These are phyloP conservation scores for Siniperca chuatsi DNA, from an alignment of 2,113 vertebrate genomes.

Conservation along the genomic window DNA sequence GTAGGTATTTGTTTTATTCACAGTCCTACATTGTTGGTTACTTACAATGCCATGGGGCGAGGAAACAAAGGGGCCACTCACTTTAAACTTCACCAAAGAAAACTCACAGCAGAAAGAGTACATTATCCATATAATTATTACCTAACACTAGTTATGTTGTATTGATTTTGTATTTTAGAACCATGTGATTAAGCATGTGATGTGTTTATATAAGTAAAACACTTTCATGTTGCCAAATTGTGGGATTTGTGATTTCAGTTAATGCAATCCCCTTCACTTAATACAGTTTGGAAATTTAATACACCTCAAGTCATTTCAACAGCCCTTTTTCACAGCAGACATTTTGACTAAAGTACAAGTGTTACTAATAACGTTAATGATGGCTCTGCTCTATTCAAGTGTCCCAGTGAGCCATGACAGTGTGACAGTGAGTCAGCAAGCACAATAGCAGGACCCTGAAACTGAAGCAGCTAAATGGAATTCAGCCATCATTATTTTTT, in stretches of 20 bases:
- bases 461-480: conserved; percentile 13
- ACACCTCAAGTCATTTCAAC: background rate
- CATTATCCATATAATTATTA: background rate
- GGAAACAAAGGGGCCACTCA: background rate
- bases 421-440: background rate
- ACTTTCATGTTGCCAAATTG: background rate
- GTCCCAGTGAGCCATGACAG: background rate
- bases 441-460: background rate
- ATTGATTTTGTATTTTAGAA: background rate
- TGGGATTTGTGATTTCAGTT: background rate
- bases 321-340: background rate
- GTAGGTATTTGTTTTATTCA: background rate
- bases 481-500: background rate
- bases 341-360: background rate
- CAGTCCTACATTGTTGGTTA: background rate
- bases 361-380: background rate
- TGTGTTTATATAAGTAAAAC: background rate
- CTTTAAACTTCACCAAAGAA: background rate
- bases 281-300: background rate
- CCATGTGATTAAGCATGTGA: background rate
- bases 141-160: background rate
- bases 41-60: background rate
- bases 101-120: background rate
- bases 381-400: background rate
- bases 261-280: background rate